These are phyloP conservation scores for Crotalus viridis DNA, from an alignment of 2,113 vertebrate genomes.

Conservation along the genomic window DNA sequence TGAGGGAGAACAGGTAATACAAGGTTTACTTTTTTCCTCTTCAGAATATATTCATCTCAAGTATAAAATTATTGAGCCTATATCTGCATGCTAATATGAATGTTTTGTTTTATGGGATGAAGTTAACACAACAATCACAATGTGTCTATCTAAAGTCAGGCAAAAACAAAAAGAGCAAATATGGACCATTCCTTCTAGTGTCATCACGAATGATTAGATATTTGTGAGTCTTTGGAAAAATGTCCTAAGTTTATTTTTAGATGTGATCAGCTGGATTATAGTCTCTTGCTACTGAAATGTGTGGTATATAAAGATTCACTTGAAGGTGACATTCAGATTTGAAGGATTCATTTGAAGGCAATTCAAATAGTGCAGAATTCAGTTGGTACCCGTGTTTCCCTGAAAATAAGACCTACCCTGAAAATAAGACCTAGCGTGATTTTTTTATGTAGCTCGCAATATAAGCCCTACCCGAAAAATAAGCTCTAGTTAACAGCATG, in stretches of 20 bases:
- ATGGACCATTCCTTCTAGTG: not conserved
- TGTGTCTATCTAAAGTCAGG: not conserved
- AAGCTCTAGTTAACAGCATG: too few species aligned
- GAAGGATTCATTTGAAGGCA: not conserved
- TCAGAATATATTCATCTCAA: slow-evolving; percentile 23
- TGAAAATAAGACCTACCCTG: too few species aligned
- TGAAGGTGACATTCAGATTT: not conserved
- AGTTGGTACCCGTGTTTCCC: not conserved
- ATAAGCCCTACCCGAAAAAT: too few species aligned
- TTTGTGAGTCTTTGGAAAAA: slow-evolving; percentile 23
- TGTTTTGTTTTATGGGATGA: slow-evolving; percentile 3
- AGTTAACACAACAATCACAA: fast-evolving
- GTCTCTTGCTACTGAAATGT: not conserved
- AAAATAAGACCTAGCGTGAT: too few species aligned
- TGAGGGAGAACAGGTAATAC: slow-evolving; percentile 86
- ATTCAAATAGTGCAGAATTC: not conserved
- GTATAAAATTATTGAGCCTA: slow-evolving; percentile 21
- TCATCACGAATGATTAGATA: not conserved
- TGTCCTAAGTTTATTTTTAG: not conserved
- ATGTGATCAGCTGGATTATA: not conserved
- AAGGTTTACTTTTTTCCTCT: slow-evolving; percentile 23
- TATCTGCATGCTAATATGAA: not conserved
- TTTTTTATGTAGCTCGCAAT: too few species aligned
- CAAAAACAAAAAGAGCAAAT: not conserved
- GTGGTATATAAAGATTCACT: not conserved